These are phyloP conservation scores for Nudaria mundana DNA, from an alignment of 2,888 invertebrate genomes.

Conservation along the genomic window DNA sequence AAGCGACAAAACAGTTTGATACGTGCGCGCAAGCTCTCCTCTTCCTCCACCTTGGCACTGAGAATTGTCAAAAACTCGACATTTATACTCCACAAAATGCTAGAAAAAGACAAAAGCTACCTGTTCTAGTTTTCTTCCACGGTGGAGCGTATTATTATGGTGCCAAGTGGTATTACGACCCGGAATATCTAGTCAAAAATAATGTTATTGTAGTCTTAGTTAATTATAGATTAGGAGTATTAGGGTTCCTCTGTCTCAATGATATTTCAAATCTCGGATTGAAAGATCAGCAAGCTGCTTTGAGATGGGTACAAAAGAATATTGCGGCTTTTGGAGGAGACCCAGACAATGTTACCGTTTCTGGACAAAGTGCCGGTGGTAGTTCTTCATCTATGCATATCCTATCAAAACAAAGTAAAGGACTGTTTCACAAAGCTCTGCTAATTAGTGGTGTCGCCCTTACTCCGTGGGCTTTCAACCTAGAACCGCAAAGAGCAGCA, in stretches of 20 bases:
- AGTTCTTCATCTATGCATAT: constrained; percentile 63
- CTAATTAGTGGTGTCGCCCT: constrained; percentile 62
- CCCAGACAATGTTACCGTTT: constrained; percentile 67
- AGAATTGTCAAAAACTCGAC: constrained; percentile 65
- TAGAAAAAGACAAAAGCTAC: constrained; percentile 35
- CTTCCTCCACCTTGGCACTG: constrained; percentile 48
- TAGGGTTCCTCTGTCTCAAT: constrained; percentile 66
- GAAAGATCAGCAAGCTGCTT: constrained; percentile 67
- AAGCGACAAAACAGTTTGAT: constrained; percentile 47
- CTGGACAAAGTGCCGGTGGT: constrained; percentile 70
- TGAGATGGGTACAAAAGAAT: constrained; percentile 65
- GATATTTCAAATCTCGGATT: constrained; percentile 64
- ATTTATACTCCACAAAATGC: constrained; percentile 51
- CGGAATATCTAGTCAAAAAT: constrained; percentile 63
- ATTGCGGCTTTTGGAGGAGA: constrained; percentile 69
- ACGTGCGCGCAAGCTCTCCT: constrained; percentile 57
- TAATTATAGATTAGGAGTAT: constrained; percentile 64
- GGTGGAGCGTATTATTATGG: constrained; percentile 72
- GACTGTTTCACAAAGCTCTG: constrained; percentile 66
- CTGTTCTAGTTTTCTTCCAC: constrained; percentile 67
- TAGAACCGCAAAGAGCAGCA: constrained; percentile 46
- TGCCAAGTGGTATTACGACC: constrained; percentile 64
- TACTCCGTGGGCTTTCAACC: constrained; percentile 65
- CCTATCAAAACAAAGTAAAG: constrained; percentile 52
- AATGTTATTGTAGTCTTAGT: constrained; percentile 56